Evolutionary conservation across 2,888 invertebrate species (phyloP), one percentile per base, ranked within the genome.

Genomic region (Atrina japonica): DNA sequence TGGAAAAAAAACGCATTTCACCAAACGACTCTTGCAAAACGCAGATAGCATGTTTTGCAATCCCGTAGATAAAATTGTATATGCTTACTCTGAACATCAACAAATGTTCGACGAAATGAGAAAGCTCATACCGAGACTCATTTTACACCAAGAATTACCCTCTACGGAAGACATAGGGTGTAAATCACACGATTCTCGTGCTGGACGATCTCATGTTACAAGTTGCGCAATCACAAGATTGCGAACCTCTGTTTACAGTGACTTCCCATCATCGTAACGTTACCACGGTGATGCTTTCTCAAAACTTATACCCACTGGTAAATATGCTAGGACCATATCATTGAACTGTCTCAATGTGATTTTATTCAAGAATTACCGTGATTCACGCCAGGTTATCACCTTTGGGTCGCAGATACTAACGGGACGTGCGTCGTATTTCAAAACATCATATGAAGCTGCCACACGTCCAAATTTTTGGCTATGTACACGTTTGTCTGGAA

Each of bases 71-170:
- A 52, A 29, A 35, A 65, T 65, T 5, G 14, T 65, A 25, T 65
- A 65, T 47, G 65, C 65, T 11, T 65, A 65, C 47, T 56, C 65
- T 29, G 65, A 65, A 65, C 30, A 65, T 56, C 65, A 65, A 65
- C 45, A 27, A 55, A 45, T 65, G 47, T 65, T 56, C 21, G 40
- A 56, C 11, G 56, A 40, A 40, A 56, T 56, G 56, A 21, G 1
- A 6, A 5, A n/a, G 18, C 5, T 18, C 21, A 55, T 56, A 45
- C 47, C 56, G 18, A 55, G 30, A 14, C 16, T 65, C 9, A 47
- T 27, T 18, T 49, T 66, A 30, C 66, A 66, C 25, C 49, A 66
- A 52, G 66, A 59, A 21, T 35, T 66, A 3, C 66, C 66, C 7
- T 18, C 47, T n/a, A 59, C 50, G 49, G 49, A 66, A 23, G 47